Evolutionary conservation across 1,140 invertebrate species (phyloP), one percentile per base, ranked within the genome.

Genomic region (Trachymyrmex cornetzi): DNA sequence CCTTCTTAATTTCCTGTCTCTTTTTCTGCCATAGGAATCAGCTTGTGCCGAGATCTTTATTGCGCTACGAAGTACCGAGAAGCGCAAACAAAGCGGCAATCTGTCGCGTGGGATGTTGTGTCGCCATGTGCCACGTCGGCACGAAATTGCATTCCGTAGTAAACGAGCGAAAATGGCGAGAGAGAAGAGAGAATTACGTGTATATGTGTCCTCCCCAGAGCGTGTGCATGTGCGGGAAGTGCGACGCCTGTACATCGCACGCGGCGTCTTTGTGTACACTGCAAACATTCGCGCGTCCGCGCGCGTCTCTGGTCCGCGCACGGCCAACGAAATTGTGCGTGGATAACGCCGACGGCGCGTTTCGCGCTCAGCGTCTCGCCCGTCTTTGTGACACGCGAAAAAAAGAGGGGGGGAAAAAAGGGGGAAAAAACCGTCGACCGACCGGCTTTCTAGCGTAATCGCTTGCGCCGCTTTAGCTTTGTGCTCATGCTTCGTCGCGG

Each of bases 101-200:
- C 90, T 88, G 90, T 91, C 90, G 88, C 59, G 85, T 75, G 84
- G 88, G 85, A 88, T 91, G 87, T 91, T 89, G 66, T 66, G 66
- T 85, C 63, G 88, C 61, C 69, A 34, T 64, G 34, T 30, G 72
- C 72, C 79, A 74, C 69, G 55, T 67, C 67, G 74, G 91, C 77
- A 80, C 88, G 88, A 92, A 92, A 92, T 92, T 92, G 91, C 91
- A 92, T 92, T 92, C 91, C 89, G 77, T 88, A 85, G 91, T 91
- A 92, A 92, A 92, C 91, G 91, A 82, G 77, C 86, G 88, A 92
- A 91, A 91, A 92, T 92, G 80, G 85, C 64, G 48, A 48, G 77
- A 48, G 77, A 64, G 82, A 64, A 59, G 63, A 44, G 24, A 48
- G 66, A 48, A 69, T 69, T 69, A 48, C 30, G 16, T 11, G 53